Conservation (phyloP, 2,888 invertebrate species). For the Allolobophora icterica region DNA sequence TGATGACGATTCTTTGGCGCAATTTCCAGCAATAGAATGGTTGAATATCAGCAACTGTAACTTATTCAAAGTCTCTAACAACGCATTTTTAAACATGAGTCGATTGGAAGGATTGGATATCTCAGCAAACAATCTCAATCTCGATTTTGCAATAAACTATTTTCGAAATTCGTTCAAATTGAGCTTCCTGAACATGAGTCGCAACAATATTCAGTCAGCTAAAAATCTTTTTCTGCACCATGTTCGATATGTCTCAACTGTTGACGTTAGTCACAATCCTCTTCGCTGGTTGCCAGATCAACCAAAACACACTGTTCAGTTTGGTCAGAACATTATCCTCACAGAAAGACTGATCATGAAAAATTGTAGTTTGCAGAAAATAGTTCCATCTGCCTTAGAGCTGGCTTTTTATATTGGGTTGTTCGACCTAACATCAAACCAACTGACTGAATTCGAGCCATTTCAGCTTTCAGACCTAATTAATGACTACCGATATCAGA, state of each 20-base stretch:
- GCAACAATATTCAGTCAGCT: neutral
- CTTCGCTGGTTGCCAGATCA: neutral
- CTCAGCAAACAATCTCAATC: neutral
- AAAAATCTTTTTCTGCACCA: neutral
- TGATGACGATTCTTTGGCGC: neutral
- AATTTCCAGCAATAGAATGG: neutral
- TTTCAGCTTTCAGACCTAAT: neutral
- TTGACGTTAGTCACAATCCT: constrained; percentile 17
- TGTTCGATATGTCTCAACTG: neutral
- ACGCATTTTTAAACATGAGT: neutral
- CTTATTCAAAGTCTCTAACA: neutral
- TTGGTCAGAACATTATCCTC: neutral
- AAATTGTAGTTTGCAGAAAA: neutral
- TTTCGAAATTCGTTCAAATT: neutral
- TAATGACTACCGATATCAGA: neutral
- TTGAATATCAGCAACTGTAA: neutral
- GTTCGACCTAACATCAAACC: neutral
- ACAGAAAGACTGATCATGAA: neutral
- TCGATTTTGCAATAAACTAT: neutral
- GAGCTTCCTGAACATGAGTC: neutral
- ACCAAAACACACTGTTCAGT: neutral
- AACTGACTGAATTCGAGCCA: constrained; percentile 18
- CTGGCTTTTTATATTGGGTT: neutral
- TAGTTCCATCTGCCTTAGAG: neutral
- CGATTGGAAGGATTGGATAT: neutral